Evolutionary conservation across 2,113 vertebrate species (phyloP).

Genomic region (Serinus canaria): DNA sequence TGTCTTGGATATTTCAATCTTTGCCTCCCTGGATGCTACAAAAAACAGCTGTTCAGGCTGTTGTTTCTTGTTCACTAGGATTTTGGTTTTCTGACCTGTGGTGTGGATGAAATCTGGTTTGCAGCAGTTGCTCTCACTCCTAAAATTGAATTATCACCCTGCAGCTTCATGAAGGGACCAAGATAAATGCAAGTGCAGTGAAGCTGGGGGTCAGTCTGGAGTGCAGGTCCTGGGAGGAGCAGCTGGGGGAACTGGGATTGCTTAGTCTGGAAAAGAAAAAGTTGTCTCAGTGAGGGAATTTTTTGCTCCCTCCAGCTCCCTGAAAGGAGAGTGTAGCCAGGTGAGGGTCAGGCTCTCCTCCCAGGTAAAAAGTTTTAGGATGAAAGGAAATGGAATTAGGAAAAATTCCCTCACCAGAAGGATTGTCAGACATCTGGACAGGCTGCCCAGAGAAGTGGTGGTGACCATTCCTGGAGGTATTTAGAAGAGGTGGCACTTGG

Average conservation of each 20-base stretch:
- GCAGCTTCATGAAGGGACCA: background rate
- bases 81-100: background rate
- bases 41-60: background rate
- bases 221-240: background rate
- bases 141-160: background rate
- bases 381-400: background rate
- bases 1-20: background rate
- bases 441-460: background rate
- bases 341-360: rapidly evolving
- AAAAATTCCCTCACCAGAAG: background rate
- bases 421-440: background rate
- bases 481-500: background rate
- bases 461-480: background rate
- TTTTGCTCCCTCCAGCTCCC: rapidly evolving
- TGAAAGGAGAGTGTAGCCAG: background rate
- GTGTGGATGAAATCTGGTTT: background rate
- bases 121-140: background rate
- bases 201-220: background rate
- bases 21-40: background rate
- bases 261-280: background rate
- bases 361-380: too few relatives aligned
- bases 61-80: background rate
- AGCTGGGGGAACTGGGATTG: background rate
- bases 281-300: background rate
- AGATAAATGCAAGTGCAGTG: background rate